A percentile compares a stretch with the other conserved stretches of the same genome.
Evolutionary conservation across 2,113 vertebrate genomes (phyloP).

Genomic region (Pterocles orientalis): DNA sequence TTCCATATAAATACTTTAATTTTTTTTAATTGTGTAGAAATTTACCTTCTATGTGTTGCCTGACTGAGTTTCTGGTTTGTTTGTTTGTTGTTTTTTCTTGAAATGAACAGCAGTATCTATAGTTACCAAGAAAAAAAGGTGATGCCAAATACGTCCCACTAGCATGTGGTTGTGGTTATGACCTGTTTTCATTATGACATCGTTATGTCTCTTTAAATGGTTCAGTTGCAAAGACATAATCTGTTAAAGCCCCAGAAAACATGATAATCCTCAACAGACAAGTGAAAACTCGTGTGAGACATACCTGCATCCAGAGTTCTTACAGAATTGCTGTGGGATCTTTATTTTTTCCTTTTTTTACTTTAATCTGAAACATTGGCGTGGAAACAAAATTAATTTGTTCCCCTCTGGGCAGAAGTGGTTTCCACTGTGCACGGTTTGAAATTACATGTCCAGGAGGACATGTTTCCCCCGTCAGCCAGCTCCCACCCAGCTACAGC

Average conservation of each 20-base stretch:
- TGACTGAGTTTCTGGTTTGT: neutral
- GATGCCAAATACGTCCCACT: neutral
- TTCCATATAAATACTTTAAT: neutral
- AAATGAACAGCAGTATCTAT: neutral
- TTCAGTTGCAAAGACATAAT: neutral
- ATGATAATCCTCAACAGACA: conserved; percentile 6
- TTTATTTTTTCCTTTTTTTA: neutral
- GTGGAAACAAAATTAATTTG: neutral
- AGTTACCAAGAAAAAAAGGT: conserved; percentile 18
- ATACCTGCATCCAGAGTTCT: neutral
- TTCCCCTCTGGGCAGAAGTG: neutral
- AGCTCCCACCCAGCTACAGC: neutral
- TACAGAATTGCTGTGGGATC: neutral
- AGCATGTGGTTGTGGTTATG: conserved; percentile 12
- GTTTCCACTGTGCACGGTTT: neutral
- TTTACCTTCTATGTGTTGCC: rapidly evolving
- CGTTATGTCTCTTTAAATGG: conserved; percentile 24
- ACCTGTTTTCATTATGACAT: conserved; percentile 54
- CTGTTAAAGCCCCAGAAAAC: conserved; percentile 7
- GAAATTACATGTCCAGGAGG: neutral
- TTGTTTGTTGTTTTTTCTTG: neutral
- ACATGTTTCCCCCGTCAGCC: neutral
- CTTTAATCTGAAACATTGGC: neutral
- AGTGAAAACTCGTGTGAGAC: neutral
- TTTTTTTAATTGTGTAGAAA: neutral